Evolutionary conservation across 2,797 vertebrate genomes (phyloP).

Genomic region (Sciurus vulgaris): DNA sequence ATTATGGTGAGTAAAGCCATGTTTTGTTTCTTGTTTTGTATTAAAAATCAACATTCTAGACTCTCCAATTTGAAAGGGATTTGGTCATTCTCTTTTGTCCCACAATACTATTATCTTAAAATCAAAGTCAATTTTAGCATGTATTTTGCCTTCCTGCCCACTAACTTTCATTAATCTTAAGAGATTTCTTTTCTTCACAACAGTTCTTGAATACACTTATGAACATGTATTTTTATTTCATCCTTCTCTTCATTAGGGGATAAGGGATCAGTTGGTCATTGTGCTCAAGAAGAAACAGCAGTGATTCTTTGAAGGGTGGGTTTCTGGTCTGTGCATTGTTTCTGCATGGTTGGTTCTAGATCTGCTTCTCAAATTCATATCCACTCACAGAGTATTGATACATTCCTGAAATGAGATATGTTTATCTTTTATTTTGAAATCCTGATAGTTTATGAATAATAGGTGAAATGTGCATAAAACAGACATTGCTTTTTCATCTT

Average conservation of each 20-base stretch:
- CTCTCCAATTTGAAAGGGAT: background rate
- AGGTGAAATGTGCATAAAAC: background rate
- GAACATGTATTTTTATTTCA: background rate
- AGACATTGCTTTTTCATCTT: background rate
- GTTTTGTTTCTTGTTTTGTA: background rate
- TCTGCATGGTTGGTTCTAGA: background rate
- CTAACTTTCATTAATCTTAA: background rate
- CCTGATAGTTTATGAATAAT: background rate
- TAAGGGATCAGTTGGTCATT: background rate
- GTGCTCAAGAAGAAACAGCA: background rate
- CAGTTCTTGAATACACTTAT: background rate
- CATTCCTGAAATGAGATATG: background rate
- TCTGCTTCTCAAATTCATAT: background rate
- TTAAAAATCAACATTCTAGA: background rate
- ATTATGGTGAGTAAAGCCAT: background rate
- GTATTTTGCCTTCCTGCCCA: background rate
- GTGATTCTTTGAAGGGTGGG: background rate
- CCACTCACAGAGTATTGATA: background rate
- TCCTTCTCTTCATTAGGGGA: background rate
- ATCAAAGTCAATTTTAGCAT: background rate
- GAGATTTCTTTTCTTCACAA: background rate
- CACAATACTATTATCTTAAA: background rate
- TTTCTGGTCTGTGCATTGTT: background rate
- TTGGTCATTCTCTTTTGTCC: background rate
- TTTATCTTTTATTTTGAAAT: slow-evolving; percentile 5